phyloP scores from a whole-genome alignment of 2,113 vertebrate genomes.

The Sebastes schlegelii region DNA sequence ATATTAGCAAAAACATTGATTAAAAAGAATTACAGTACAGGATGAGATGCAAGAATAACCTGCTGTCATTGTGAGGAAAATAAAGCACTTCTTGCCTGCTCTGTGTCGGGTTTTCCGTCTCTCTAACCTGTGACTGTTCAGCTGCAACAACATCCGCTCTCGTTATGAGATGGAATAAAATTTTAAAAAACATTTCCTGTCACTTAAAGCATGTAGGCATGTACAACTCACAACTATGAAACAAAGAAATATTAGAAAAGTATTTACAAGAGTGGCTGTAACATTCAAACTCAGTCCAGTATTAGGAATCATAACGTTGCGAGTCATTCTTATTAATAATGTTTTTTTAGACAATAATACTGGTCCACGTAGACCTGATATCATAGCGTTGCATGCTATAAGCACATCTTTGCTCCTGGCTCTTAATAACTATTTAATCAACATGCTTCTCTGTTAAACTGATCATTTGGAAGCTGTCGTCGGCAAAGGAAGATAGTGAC shows the following conservation, averaged over 20 bases:
- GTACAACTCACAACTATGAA: constrained; percentile 41
- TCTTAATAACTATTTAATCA: constrained; percentile 18
- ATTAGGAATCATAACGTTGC: constrained; percentile 31
- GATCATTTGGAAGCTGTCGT: background rate
- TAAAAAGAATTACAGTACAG: constrained; percentile 49
- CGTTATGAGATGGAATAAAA: constrained; percentile 35
- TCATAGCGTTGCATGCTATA: constrained; percentile 47
- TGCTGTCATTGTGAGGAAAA: constrained; percentile 27
- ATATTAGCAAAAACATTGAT: constrained; percentile 46
- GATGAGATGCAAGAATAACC: constrained; percentile 37
- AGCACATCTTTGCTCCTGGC: constrained; percentile 24
- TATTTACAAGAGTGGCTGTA: constrained; percentile 69
- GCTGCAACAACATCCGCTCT: constrained; percentile 12
- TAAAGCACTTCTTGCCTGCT: constrained; percentile 30
- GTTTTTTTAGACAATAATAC: constrained; percentile 17
- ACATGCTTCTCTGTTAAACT: constrained; percentile 52
- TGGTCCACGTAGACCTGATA: constrained; percentile 46
- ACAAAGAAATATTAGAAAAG: constrained; percentile 45
- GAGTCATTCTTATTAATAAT: constrained; percentile 18
- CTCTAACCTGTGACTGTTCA: background rate
- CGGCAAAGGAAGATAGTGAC: constrained; percentile 28
- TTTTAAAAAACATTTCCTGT: constrained; percentile 6
- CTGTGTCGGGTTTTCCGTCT: background rate
- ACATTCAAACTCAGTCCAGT: constrained; percentile 57
- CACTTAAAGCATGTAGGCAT: constrained; percentile 56